Conservation (phyloP, 92 coral and sea anemone genomes). For the Palythoa grandis region DNA sequence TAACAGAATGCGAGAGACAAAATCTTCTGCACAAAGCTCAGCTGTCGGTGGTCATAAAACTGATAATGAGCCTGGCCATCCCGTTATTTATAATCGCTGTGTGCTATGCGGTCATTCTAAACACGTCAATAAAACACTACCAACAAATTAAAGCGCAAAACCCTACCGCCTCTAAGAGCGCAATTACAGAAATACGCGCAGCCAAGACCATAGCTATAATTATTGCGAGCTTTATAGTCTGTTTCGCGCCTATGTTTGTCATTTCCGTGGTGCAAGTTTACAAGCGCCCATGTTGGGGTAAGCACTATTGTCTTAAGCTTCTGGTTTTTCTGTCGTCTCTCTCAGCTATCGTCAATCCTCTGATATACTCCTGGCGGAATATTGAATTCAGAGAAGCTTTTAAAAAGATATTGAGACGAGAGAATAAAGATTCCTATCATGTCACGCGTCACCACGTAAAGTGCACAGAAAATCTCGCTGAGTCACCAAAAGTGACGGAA, state of each 20-base stretch:
- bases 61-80: not conserved
- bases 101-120: slow-evolving; percentile 28
- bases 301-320: not conserved
- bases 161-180: not conserved
- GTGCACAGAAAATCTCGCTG: not conserved
- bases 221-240: slow-evolving; percentile 14
- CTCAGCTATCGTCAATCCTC: slow-evolving; percentile 19
- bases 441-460: not conserved
- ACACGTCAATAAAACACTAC: slow-evolving; percentile 22
- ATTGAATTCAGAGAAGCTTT: slow-evolving; percentile 16
- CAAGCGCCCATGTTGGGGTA: slow-evolving; percentile 17
- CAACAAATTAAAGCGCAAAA: slow-evolving; percentile 16
- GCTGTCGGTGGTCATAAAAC: not conserved
- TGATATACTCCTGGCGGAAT: slow-evolving; percentile 28
- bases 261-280: not conserved
- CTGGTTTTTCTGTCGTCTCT: slow-evolving; percentile 8
- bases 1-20: not conserved
- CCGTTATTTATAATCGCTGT: slow-evolving; percentile 14
- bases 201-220: slow-evolving; percentile 30
- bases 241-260: slow-evolving; percentile 25
- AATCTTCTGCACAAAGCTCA: not conserved
- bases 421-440: not conserved
- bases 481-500: not conserved
- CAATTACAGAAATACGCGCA: slow-evolving; percentile 23
- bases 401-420: slow-evolving; percentile 13